Percentiles rank a stretch among this genome's conserved stretches.
phyloP scores from a whole-genome alignment of 2,797 vertebrate species.

The Malacoctenus gilli region DNA sequence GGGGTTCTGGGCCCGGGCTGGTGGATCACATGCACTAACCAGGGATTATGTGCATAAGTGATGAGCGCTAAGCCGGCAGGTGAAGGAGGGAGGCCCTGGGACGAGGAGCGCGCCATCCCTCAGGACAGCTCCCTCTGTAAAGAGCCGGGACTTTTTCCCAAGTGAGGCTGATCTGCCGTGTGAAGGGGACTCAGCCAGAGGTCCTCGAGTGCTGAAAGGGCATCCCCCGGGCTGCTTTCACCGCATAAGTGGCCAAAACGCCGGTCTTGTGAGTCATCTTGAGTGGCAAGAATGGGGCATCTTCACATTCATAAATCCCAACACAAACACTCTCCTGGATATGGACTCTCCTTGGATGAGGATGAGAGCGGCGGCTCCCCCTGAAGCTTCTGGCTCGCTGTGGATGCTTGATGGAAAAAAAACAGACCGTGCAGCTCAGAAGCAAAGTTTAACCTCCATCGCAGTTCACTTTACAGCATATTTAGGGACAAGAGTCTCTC shows the following conservation, averaged over 20 bases:
- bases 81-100: slow-evolving; percentile 82
- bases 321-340: slow-evolving; percentile 76
- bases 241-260: slow-evolving; percentile 84
- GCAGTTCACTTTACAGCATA: slow-evolving; percentile 11
- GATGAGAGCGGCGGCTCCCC: slow-evolving; percentile 48
- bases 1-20: slow-evolving; percentile 73
- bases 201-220: slow-evolving; percentile 84
- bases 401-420: slow-evolving; percentile 2
- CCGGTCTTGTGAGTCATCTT: slow-evolving; percentile 90
- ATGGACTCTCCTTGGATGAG: slow-evolving; percentile 61
- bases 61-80: slow-evolving; percentile 91
- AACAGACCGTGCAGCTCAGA: too few relatives aligned
- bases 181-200: slow-evolving; percentile 81
- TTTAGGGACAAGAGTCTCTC: slow-evolving; percentile 7
- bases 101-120: slow-evolving; percentile 69
- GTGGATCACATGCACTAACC: slow-evolving; percentile 82
- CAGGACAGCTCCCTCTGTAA: slow-evolving; percentile 68
- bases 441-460: neutral
- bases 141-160: slow-evolving; percentile 70
- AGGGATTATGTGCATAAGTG: slow-evolving; percentile 94
- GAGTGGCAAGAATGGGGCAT: slow-evolving; percentile 87
- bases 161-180: slow-evolving; percentile 79
- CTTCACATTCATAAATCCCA: slow-evolving; percentile 84
- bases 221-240: slow-evolving; percentile 85
- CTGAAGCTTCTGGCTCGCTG: slow-evolving; percentile 4